phyloP scores from a whole-genome alignment of 2,113 vertebrate genomes.

The Calidris pugnax region DNA sequence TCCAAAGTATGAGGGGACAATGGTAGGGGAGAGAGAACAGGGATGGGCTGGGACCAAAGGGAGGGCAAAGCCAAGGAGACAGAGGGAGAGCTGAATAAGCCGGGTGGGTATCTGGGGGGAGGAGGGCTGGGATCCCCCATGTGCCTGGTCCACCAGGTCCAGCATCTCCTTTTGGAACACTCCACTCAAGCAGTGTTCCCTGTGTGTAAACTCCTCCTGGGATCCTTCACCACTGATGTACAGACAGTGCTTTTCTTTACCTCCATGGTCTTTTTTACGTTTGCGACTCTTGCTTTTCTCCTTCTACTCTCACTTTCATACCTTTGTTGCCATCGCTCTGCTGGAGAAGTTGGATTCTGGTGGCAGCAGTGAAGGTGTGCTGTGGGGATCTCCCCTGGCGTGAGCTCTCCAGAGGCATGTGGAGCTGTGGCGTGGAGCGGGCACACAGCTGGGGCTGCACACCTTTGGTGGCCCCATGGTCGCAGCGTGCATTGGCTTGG shows the following conservation, averaged over 20 bases:
- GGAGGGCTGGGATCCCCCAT: background rate
- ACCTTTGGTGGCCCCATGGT: background rate
- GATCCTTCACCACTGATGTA: background rate
- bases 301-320: background rate
- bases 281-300: background rate
- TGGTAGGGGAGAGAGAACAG: conserved; percentile 16
- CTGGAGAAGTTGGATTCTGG: background rate
- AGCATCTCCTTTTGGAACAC: background rate
- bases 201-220: background rate
- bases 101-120: background rate
- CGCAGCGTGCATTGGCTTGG: background rate
- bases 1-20: conserved; percentile 9
- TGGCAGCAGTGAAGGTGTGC: background rate
- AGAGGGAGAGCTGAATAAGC: background rate
- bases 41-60: background rate
- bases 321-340: background rate
- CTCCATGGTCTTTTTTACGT: background rate
- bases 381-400: background rate
- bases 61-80: background rate
- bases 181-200: background rate
- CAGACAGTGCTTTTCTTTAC: background rate
- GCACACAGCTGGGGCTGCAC: rapidly evolving
- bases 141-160: background rate
- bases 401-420: background rate
- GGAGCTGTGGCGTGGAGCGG: background rate